Percentiles rank a stretch among this genome's conserved stretches.
Evolutionary conservation across 2,888 invertebrate genomes (phyloP).

Genomic region (Platycheirus albimanus): DNA sequence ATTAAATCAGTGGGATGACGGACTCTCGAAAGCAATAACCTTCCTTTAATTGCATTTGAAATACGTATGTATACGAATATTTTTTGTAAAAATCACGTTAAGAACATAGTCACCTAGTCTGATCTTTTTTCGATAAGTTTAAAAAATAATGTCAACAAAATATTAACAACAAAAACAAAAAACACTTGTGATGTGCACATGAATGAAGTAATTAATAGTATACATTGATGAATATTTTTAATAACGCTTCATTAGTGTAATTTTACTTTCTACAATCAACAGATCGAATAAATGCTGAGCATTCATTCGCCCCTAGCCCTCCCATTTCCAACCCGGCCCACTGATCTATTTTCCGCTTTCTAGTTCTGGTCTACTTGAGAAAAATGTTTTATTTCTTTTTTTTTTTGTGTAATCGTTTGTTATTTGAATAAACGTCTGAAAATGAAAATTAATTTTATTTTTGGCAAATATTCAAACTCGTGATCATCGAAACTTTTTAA

Average conservation of each 20-base stretch:
- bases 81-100: too few species aligned
- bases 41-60: too few species aligned
- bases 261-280: constrained; percentile 1
- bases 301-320: background rate
- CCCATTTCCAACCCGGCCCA: background rate
- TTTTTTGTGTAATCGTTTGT: constrained; percentile 17
- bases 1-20: too few species aligned
- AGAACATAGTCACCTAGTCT: too few species aligned
- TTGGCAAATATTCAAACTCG: constrained; percentile 65
- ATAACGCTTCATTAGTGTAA: constrained; percentile 14
- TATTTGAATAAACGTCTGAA: constrained; percentile 37
- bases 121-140: too few species aligned
- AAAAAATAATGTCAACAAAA: too few species aligned
- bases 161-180: too few species aligned
- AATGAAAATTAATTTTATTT: constrained; percentile 39
- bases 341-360: background rate
- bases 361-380: background rate
- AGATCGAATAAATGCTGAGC: background rate
- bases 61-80: too few species aligned
- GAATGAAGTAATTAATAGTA: background rate
- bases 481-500: constrained; percentile 38
- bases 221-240: background rate
- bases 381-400: background rate
- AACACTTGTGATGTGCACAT: background rate
- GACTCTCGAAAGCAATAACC: too few species aligned